Percentiles rank a stretch among this genome's conserved stretches.
Evolutionary conservation across 2,888 invertebrate species (phyloP).

Genomic region (Phalera bucephala): DNA sequence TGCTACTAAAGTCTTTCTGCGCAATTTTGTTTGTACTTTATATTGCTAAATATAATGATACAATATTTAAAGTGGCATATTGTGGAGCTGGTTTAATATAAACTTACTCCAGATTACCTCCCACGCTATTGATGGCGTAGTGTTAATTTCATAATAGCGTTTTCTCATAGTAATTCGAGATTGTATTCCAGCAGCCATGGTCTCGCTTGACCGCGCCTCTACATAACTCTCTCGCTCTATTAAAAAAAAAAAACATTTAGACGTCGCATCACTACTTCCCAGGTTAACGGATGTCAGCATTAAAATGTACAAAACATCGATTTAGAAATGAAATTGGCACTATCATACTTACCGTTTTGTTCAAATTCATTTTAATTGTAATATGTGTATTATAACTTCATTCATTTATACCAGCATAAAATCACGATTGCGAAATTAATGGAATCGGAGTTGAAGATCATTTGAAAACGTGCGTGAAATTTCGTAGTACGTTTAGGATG

Average conservation of each 20-base stretch:
- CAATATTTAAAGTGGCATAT: constrained; percentile 4
- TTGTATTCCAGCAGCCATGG: constrained; percentile 34
- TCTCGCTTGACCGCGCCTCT: constrained; percentile 35
- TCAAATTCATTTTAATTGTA: too few relatives aligned
- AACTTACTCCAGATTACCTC: constrained; percentile 16
- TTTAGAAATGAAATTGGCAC: too few relatives aligned
- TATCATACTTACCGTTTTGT: too few relatives aligned
- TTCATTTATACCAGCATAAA: too few relatives aligned
- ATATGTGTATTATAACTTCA: too few relatives aligned
- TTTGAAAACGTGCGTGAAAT: too few relatives aligned
- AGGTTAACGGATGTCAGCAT: too few relatives aligned
- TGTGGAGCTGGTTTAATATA: constrained; percentile 19
- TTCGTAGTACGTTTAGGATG: too few relatives aligned
- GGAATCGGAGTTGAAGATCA: too few relatives aligned
- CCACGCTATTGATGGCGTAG: constrained; percentile 30
- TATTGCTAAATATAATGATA: constrained; percentile 12
- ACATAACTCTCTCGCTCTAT: constrained; percentile 10
- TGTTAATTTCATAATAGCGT: constrained; percentile 38
- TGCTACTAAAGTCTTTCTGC: constrained; percentile 15
- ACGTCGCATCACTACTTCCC: neutral
- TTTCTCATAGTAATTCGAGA: constrained; percentile 59
- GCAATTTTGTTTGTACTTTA: too few relatives aligned
- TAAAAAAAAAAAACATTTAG: constrained; percentile 9
- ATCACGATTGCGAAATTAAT: too few relatives aligned
- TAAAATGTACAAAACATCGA: too few relatives aligned